Evolutionary conservation across 1,140 invertebrate species (phyloP), one percentile per base, ranked within the genome.

Genomic region (Asbolus verrucosus): DNA sequence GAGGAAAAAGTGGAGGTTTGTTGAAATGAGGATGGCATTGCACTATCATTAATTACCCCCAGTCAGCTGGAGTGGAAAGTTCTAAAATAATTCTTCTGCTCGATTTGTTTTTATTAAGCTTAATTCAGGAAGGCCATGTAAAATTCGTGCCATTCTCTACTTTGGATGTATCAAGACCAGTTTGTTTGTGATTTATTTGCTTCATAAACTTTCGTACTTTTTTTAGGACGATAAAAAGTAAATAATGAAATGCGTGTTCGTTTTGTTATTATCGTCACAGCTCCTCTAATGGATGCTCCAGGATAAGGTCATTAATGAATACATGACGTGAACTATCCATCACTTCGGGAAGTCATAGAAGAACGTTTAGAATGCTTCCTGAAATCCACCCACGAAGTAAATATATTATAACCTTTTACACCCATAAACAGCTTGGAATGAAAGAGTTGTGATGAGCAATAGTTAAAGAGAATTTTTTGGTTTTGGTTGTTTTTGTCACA

Each of bases 221-320:
- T 46, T 54, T 54, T 11, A 27, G 21, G 9, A 27, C 18, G 46
- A 54, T 54, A 54, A 54, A 54, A 54, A 54, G 27, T 54, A 54
- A 54, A 54, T 54, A 54, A 54, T 54, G 46, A 54, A 54, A 54
- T 27, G 9, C 46, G 6, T 21, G 46, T 54, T 27, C 19, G 21
- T 21, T 15, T 16, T 5, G 46, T 54, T 54, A 54, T 54, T 54
- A 54, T 21, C 46, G 46, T 54, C 46, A 27, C 46, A 27, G 46
- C 46, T 24, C 21, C 21, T 27, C 46, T 54, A 54, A 54, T 54
- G 46, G 46, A 54, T 27, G 46, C 46, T 54, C 14, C 46, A 54
- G 27, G 46, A 54, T 54, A 54, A 54, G 21, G 21, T 11, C 46
- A 54, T 54, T 54, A 54, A 54, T 54, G 46, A 54, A 54, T 54